Evolutionary conservation across 2,113 vertebrate genomes (phyloP).

Genomic region (Apeltes quadracus): DNA sequence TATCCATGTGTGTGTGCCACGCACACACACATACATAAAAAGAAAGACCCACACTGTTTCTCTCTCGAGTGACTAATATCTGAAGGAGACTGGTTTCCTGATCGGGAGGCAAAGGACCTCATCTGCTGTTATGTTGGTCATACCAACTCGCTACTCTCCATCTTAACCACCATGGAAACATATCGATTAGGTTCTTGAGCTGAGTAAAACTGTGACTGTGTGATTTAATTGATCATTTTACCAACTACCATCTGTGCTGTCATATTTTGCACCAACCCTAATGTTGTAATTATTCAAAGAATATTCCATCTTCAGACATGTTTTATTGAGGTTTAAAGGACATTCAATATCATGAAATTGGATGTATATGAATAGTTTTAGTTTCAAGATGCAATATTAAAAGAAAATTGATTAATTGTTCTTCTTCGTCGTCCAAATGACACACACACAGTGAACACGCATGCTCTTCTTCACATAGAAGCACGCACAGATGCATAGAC

Average conservation of each 20-base stretch:
- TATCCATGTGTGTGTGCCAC: slow-evolving; percentile 20
- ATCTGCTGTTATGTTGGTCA: slow-evolving; percentile 22
- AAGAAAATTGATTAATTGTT: neutral
- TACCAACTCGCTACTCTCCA: slow-evolving; percentile 16
- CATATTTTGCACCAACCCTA: slow-evolving; percentile 19
- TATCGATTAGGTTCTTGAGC: slow-evolving; percentile 35
- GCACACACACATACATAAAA: slow-evolving; percentile 9
- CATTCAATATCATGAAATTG: neutral
- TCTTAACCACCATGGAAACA: slow-evolving; percentile 22
- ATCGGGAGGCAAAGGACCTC: slow-evolving; percentile 19
- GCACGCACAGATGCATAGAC: too few relatives aligned
- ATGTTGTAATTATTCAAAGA: slow-evolving; percentile 42
- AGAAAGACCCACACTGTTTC: slow-evolving; percentile 1
- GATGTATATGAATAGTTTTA: neutral
- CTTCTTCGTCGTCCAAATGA: neutral
- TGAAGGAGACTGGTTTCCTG: slow-evolving; percentile 48
- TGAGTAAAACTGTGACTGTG: slow-evolving; percentile 41
- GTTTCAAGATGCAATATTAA: neutral
- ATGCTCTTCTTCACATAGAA: neutral
- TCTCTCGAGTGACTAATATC: neutral
- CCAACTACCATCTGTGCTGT: slow-evolving; percentile 56
- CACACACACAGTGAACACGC: neutral
- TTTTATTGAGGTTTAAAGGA: neutral
- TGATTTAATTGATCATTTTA: slow-evolving; percentile 53
- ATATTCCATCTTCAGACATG: neutral